Base-by-base conservation (phyloP, 1,140 invertebrate genomes). In the Anoplolepis gracilipes region DNA sequence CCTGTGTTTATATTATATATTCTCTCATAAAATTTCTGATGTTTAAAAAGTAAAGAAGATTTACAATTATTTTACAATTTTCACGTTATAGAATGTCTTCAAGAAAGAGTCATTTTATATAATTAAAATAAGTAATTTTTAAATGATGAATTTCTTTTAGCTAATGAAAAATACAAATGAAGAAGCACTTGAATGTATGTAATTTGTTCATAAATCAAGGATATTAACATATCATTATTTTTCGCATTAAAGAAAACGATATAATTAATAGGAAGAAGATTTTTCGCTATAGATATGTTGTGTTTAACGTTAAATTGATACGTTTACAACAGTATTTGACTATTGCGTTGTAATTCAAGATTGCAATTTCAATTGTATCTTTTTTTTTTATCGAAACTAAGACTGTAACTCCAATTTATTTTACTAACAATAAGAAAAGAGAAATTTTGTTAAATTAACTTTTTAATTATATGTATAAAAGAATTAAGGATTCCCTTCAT, bases 31-130 rank as follows among this genome's bases (percentile, higher is more conserved):
- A 65, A 67, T 1, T 36, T 6, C n/a, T 62, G 57, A 49, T 7
- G 2, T 4, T 64, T 28, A 28, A 46, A n/a, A 33, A 30, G n/a
- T 36, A 46, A 62, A 76, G 16, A 22, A 10, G 2, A 22, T 39
- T 16, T 25, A 57, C 22, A 76, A 62, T 76, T 78, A 65, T n/a
- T 78, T 22, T 62, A 61, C 22, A 59, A 30, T 16, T 10, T 22
- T 53, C n/a, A 36, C 49, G 49, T 78, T 33, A 42, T 16, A 25
- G 6, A 64, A 30, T 65, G 8, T 67, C 11, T 16, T 19, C n/a
- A n/a, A 8, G 6, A 33, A 33, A 7, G 4, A 22, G 6, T n/a
- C 0, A 11, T 13, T 59, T 11, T 39, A n/a, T 19, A 76, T 42
- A 42, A 6, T 77, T 30, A 25, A 69, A n/a, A n/a, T n/a, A n/a